phyloP scores from a whole-genome alignment of 2,888 invertebrate species.

The Myopa tessellatipennis region DNA sequence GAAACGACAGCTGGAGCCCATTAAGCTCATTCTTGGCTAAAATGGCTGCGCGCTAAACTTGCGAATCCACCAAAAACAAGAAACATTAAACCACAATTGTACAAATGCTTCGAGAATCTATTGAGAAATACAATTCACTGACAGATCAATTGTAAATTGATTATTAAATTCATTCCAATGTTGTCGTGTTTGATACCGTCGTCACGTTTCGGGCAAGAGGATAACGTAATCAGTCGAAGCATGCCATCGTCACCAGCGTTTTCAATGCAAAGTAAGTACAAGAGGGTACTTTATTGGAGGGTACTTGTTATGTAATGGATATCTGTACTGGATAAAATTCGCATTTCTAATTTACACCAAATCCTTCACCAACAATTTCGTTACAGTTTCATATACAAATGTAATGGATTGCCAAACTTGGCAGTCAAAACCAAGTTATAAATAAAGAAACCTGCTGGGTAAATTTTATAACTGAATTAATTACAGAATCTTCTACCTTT shows the following conservation, averaged over 20 bases:
- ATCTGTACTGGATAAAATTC: too few relatives aligned
- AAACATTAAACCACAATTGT: background rate
- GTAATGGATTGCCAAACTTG: too few relatives aligned
- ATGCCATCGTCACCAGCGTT: slow-evolving; percentile 69
- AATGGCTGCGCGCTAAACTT: background rate
- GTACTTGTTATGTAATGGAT: too few relatives aligned
- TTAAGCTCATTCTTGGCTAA: background rate
- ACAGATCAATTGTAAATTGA: background rate
- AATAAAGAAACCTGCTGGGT: too few relatives aligned
- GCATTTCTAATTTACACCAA: too few relatives aligned
- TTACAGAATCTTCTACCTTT: too few relatives aligned
- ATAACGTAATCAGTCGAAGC: slow-evolving; percentile 66
- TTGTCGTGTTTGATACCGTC: slow-evolving; percentile 69
- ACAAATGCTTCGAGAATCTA: slow-evolving; percentile 6
- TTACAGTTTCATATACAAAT: too few relatives aligned
- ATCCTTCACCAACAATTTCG: too few relatives aligned
- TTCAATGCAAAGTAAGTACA: slow-evolving; percentile 68
- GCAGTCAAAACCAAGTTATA: too few relatives aligned
- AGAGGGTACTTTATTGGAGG: too few relatives aligned
- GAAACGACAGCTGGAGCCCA: background rate
- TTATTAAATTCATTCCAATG: slow-evolving; percentile 64
- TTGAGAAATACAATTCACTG: background rate
- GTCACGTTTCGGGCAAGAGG: slow-evolving; percentile 69
- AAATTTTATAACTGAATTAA: too few relatives aligned
- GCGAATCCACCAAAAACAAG: background rate